A percentile compares a stretch with the other conserved stretches of the same genome.
These are phyloP conservation scores for Macrosoma leucophasiata DNA, from an alignment of 2,888 invertebrate species.

Conservation along the genomic window DNA sequence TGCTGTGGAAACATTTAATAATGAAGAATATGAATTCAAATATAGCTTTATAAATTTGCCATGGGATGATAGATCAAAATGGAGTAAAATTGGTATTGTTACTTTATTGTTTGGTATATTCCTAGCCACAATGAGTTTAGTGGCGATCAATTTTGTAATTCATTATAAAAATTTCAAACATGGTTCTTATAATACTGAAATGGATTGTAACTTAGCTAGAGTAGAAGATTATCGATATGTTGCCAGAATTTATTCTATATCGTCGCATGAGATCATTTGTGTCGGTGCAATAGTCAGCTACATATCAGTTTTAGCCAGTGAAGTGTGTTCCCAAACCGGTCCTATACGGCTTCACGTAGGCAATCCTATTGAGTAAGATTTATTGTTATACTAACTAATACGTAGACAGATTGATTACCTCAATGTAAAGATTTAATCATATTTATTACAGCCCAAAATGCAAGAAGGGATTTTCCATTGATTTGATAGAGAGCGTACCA, in stretches of 20 bases:
- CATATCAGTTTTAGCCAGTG: conserved; percentile 45
- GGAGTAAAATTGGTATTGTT: conserved; percentile 49
- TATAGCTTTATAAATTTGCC: conserved; percentile 53
- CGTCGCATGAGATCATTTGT: conserved; percentile 48
- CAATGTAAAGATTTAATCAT: too few relatives aligned
- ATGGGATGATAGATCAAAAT: conserved; percentile 54
- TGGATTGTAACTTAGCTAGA: conserved; percentile 47
- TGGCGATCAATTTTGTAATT: conserved; percentile 43
- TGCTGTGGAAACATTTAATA: conserved; percentile 24
- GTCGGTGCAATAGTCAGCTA: conserved; percentile 51
- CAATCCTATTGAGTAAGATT: conserved; percentile 41
- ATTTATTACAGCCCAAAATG: conserved; percentile 52
- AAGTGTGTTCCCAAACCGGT: conserved; percentile 49
- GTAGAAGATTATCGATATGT: conserved; percentile 44
- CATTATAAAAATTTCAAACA: conserved; percentile 40
- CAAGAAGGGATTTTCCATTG: conserved; percentile 54
- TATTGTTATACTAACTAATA: conserved; percentile 3
- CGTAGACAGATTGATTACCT: too few relatives aligned
- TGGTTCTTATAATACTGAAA: conserved; percentile 25
- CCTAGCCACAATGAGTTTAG: conserved; percentile 37
- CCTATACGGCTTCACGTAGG: conserved; percentile 49
- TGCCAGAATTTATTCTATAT: conserved; percentile 50
- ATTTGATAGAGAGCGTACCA: conserved; percentile 37
- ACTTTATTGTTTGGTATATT: conserved; percentile 46
- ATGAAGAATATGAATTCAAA: conserved; percentile 38